Evolutionary conservation across 2,113 vertebrate species (phyloP), one percentile per base, ranked within the genome.

Genomic region (Gymnocephalus cernua): DNA sequence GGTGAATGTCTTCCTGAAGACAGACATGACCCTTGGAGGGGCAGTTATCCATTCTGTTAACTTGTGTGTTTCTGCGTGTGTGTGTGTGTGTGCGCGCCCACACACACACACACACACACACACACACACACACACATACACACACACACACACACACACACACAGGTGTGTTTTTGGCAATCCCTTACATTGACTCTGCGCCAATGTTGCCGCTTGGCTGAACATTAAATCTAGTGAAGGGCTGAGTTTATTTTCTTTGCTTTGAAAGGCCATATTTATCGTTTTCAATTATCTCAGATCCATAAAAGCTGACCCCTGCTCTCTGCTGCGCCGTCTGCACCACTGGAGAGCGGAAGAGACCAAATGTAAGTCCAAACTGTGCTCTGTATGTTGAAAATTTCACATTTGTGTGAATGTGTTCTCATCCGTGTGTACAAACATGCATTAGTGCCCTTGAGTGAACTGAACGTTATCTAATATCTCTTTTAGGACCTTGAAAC

Each of bases 181-280:
- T 62, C 68, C 64, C 44, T 14, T 41, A 16, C 69, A 53, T 74
- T 80, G 84, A 86, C 74, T 78, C 56, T 1, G 70, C 50, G 77
- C 81, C 87, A 87, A 7, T 63, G 77, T 86, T 74, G 77, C 83
- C 2, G 83, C 85, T 85, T 64, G 74, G 69, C 76, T 82, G 83
- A 88, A 79, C 88, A 84, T 92, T 91, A 91, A 91, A 92, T 92
- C 92, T 74, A 58, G 73, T 76, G 79, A 84, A 87, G 75, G 82
- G 80, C 64, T 58, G 77, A 87, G 80, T 89, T 90, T 87, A 89
- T 89, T 90, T 90, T 83, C 74, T 84, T 82, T 83, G 71, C 82
- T 91, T 82, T 89, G 84, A 86, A 78, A 90, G 86, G 83, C 80
- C 47, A 45, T 88, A 88, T 93, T 91, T 89, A 91, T 92, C 35